These are phyloP conservation scores for Gymnocypris eckloni DNA, from an alignment of 2,797 vertebrate genomes.

Conservation along the genomic window DNA sequence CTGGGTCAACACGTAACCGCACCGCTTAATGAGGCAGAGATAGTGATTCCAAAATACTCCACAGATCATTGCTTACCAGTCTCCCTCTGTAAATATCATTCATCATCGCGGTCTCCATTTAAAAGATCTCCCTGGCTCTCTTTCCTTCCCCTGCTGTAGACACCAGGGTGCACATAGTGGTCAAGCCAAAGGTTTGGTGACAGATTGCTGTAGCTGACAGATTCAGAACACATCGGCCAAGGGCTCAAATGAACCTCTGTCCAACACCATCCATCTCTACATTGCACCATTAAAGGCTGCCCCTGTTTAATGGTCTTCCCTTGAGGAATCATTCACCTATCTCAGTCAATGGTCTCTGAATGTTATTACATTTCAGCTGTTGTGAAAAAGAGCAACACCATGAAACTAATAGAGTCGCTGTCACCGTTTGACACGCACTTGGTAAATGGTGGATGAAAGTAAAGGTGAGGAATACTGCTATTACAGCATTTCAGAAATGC, in stretches of 20 bases:
- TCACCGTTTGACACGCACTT: slow-evolving; percentile 49
- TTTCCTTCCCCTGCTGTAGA: slow-evolving; percentile 32
- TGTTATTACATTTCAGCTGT: slow-evolving; percentile 76
- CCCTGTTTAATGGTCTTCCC: slow-evolving; percentile 76
- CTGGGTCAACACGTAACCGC: slow-evolving; percentile 25
- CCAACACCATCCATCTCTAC: slow-evolving; percentile 76
- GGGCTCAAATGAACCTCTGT: slow-evolving; percentile 71
- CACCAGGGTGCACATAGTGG: slow-evolving; percentile 27
- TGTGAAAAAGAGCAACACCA: slow-evolving; percentile 53
- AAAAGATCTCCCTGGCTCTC: slow-evolving; percentile 8
- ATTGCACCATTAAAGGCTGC: slow-evolving; percentile 63
- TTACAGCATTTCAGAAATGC: slow-evolving; percentile 22
- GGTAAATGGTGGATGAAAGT: slow-evolving; percentile 48
- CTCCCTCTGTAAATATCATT: slow-evolving; percentile 39
- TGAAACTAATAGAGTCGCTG: slow-evolving; percentile 51
- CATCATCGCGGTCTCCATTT: slow-evolving; percentile 13
- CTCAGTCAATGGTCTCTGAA: slow-evolving; percentile 73
- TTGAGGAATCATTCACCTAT: slow-evolving; percentile 73
- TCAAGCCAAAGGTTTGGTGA: slow-evolving; percentile 59
- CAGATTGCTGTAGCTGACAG: slow-evolving; percentile 69
- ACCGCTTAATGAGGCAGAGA: slow-evolving; percentile 38
- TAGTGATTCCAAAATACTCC: slow-evolving; percentile 39
- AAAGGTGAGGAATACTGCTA: slow-evolving; percentile 44
- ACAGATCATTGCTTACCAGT: slow-evolving; percentile 47
- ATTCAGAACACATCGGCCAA: slow-evolving; percentile 62